These are phyloP conservation scores for Lampris incognitus DNA, from an alignment of 2,113 vertebrate species.

Conservation along the genomic window DNA sequence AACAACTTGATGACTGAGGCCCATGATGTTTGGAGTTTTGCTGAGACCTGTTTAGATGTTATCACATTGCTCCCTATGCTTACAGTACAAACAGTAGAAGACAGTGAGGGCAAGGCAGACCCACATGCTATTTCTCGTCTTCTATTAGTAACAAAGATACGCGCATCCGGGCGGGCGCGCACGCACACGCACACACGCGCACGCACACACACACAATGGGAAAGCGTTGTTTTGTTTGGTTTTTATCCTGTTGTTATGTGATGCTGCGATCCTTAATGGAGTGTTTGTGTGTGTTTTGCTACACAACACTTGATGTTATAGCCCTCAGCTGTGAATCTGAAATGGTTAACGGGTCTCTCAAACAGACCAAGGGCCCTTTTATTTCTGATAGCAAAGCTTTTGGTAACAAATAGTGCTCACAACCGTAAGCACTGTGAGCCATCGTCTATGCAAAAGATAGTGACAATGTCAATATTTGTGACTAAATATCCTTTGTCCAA, in stretches of 20 bases:
- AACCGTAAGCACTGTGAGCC: neutral
- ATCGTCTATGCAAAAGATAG: neutral
- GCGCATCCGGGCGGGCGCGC: constrained; percentile 5
- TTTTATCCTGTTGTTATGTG: constrained; percentile 67
- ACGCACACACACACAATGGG: constrained; percentile 13
- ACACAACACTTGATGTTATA: constrained; percentile 68
- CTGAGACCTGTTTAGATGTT: constrained; percentile 80
- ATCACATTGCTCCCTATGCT: constrained; percentile 79
- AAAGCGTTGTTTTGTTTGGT: constrained; percentile 35
- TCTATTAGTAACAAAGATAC: constrained; percentile 24
- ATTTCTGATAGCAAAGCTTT: constrained; percentile 9
- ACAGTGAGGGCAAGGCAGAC: constrained; percentile 67
- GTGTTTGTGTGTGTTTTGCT: constrained; percentile 71
- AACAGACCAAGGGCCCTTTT: constrained; percentile 11
- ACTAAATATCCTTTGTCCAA: too few relatives aligned
- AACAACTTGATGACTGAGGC: constrained; percentile 4
- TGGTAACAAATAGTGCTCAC: neutral
- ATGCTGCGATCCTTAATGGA: constrained; percentile 65
- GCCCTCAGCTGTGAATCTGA: constrained; percentile 40
- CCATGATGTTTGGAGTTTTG: constrained; percentile 66
- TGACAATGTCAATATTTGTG: too few relatives aligned
- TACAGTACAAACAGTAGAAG: constrained; percentile 81
- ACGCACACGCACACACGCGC: constrained; percentile 24
- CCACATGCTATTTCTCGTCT: constrained; percentile 61
- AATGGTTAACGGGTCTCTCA: constrained; percentile 3